Conservation (phyloP, 2,113 vertebrate genomes). For the Cyanoramphus novaezelandiae region DNA sequence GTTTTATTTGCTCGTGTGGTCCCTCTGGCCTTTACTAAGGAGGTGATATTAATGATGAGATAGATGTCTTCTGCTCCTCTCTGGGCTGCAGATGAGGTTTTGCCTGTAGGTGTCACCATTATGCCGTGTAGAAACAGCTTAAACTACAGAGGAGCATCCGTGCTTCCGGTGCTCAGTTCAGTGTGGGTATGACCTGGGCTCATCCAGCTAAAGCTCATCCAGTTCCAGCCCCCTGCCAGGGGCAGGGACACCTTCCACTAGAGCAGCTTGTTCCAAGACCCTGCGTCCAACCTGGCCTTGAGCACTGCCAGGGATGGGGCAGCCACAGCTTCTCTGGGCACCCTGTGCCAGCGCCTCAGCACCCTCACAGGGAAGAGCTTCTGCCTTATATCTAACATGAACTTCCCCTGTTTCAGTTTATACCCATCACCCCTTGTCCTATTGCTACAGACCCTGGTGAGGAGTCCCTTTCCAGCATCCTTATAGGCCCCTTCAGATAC, state of each 20-base stretch:
- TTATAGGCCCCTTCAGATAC: not conserved
- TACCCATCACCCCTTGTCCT: not conserved
- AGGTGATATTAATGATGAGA: not conserved
- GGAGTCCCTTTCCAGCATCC: not conserved
- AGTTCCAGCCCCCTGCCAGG: not conserved
- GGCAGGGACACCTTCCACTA: not conserved
- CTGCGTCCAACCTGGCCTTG: not conserved
- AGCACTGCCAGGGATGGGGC: not conserved
- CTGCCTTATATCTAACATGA: not conserved
- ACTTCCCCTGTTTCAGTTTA: not conserved
- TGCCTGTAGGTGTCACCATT: slow-evolving; percentile 60
- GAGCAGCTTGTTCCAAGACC: not conserved
- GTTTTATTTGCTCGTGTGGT: not conserved
- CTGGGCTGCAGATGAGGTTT: not conserved
- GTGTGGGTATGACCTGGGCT: rapidly evolving
- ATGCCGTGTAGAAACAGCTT: not conserved
- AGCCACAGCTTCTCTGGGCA: not conserved
- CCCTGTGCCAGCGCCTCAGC: not conserved
- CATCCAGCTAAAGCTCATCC: not conserved
- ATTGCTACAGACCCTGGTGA: not conserved
- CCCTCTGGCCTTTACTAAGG: not conserved
- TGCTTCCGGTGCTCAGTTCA: not conserved
- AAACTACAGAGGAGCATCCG: rapidly evolving
- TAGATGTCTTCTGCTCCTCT: not conserved
- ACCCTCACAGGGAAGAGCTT: not conserved